Conservation (phyloP, 2,797 vertebrate genomes). For the Coregonus suidteri region DNA sequence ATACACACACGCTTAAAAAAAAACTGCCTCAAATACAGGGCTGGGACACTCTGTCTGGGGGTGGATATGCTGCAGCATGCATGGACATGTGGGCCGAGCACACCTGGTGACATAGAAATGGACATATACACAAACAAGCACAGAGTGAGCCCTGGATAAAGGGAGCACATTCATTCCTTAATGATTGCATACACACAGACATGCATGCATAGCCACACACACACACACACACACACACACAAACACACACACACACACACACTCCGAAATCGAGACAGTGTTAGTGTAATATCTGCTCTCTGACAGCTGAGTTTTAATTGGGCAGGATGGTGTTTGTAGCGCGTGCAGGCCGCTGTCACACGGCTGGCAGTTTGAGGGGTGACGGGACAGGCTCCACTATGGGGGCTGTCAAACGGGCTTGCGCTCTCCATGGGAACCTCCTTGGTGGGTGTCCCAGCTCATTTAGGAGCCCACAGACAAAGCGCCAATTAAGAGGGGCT, state of each 20-base stretch:
- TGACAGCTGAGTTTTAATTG: constrained; percentile 93
- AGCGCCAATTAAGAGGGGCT: constrained; percentile 84
- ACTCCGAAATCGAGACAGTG: constrained; percentile 72
- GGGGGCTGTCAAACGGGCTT: constrained; percentile 81
- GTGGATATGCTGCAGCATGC: constrained; percentile 44
- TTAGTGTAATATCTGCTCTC: constrained; percentile 87
- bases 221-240: constrained; percentile 21
- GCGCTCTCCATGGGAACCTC: constrained; percentile 76
- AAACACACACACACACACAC: constrained; percentile 14
- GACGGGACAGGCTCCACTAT: constrained; percentile 80
- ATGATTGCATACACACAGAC: constrained; percentile 53
- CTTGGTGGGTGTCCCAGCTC: constrained; percentile 81
- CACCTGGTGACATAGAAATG: constrained; percentile 48
- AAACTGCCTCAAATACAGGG: constrained; percentile 1
- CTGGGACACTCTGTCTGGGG: constrained; percentile 26
- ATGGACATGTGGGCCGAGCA: constrained; percentile 22
- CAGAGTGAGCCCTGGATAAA: constrained; percentile 32
- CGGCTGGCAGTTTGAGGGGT: constrained; percentile 80
- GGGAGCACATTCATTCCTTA: constrained; percentile 53
- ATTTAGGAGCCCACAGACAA: constrained; percentile 82
- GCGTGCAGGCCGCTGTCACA: constrained; percentile 83
- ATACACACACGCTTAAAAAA: constrained; percentile 5
- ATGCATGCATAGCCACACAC: constrained; percentile 58
- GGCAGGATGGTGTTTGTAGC: constrained; percentile 70
- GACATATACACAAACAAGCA: constrained; percentile 48